phyloP scores from a whole-genome alignment of 2,888 invertebrate species.

The Priocnemis perturbator region DNA sequence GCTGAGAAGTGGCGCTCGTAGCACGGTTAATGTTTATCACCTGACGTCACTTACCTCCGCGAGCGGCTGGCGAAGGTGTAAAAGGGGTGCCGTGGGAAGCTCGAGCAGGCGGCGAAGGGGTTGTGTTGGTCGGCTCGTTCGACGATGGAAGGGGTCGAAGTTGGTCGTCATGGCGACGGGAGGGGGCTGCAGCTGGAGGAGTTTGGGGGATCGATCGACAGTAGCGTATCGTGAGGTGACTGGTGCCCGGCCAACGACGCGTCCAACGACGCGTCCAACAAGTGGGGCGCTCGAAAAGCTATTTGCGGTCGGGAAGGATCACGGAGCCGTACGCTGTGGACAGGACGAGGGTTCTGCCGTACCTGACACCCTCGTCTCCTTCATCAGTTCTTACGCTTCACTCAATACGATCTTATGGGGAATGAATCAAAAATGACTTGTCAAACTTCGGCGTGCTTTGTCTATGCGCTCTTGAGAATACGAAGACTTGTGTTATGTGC shows the following conservation, averaged over 20 bases:
- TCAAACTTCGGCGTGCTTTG: too few relatives aligned
- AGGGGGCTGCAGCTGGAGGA: slow-evolving; percentile 54
- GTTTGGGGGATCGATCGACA: slow-evolving; percentile 73
- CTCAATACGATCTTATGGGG: not conserved
- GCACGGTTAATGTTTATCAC: slow-evolving; percentile 59
- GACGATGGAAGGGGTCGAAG: slow-evolving; percentile 52
- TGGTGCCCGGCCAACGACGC: slow-evolving; percentile 35
- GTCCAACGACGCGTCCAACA: too few relatives aligned
- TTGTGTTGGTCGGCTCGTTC: not conserved
- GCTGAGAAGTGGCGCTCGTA: too few relatives aligned
- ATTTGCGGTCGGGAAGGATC: slow-evolving; percentile 11
- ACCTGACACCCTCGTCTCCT: not conserved
- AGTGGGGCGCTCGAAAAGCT: slow-evolving; percentile 35
- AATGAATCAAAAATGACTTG: too few relatives aligned
- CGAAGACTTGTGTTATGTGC: too few relatives aligned
- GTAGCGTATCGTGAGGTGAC: slow-evolving; percentile 73
- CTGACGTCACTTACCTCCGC: slow-evolving; percentile 59
- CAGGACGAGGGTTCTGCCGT: too few relatives aligned
- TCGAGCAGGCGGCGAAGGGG: slow-evolving; percentile 22
- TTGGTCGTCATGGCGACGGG: slow-evolving; percentile 64
- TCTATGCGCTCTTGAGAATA: too few relatives aligned
- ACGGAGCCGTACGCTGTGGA: too few relatives aligned
- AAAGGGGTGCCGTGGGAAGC: slow-evolving; percentile 28
- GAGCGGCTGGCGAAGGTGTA: slow-evolving; percentile 21
- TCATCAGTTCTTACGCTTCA: not conserved